Conservation (phyloP, 2,888 invertebrate species). For the Pocota personata region DNA sequence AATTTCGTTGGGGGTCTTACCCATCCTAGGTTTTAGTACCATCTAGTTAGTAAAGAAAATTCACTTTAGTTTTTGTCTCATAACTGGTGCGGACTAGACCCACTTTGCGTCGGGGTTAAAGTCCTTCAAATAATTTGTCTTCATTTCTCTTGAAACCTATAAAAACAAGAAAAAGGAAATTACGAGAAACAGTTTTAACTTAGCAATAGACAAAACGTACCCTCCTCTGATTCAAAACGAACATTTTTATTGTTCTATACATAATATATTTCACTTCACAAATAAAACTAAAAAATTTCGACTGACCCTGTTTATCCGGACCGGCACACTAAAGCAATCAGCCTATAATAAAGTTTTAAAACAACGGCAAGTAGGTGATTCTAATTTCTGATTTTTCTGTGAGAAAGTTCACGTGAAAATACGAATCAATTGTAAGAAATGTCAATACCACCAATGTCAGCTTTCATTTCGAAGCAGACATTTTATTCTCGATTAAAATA, state of each 20-base stretch:
- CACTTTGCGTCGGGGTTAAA: background rate
- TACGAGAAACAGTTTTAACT: background rate
- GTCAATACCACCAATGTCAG: background rate
- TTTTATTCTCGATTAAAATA: slow-evolving; percentile 1
- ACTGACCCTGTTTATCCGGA: background rate
- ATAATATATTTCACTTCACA: background rate
- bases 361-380: background rate
- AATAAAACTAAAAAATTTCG: background rate
- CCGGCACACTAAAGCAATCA: background rate
- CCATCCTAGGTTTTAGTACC: background rate
- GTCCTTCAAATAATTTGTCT: background rate
- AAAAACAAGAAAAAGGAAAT: background rate
- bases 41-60: background rate
- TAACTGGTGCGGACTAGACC: background rate
- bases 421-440: background rate
- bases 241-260: background rate
- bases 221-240: background rate
- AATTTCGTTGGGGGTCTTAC: too few relatives aligned
- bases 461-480: background rate
- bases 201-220: background rate
- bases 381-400: background rate
- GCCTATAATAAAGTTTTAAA: background rate
- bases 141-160: background rate
- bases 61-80: background rate
- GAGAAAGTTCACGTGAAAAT: background rate